A percentile compares a stretch with the other conserved stretches of the same genome.
Conservation (phyloP, 2,797 vertebrate genomes). For the Gadopsis marmoratus region DNA sequence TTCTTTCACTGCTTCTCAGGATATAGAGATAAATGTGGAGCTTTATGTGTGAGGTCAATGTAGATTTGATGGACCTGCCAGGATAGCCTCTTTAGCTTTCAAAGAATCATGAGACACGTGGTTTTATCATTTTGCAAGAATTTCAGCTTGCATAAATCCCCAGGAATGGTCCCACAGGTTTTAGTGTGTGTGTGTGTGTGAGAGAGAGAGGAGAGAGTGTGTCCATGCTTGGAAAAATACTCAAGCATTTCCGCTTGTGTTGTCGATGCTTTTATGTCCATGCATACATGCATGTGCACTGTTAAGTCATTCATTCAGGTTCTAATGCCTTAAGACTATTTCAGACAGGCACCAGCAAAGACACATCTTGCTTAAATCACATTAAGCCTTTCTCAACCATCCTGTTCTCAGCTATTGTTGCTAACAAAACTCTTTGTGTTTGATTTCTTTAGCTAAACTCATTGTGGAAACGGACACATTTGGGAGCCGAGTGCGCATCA, state of each 20-base stretch:
- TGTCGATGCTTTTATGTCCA: constrained; percentile 22
- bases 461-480: constrained; percentile 95
- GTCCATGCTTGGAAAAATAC: constrained; percentile 29
- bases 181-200: constrained; percentile 41
- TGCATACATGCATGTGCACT: not conserved
- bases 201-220: not conserved
- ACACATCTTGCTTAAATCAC: not conserved
- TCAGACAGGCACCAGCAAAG: not conserved
- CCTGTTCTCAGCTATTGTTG: not conserved
- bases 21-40: constrained; percentile 46
- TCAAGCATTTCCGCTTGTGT: constrained; percentile 2
- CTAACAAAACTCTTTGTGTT: constrained; percentile 37
- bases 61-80: constrained; percentile 66
- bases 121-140: constrained; percentile 83
- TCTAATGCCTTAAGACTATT: constrained; percentile 5
- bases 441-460: constrained; percentile 87
- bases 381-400: not conserved
- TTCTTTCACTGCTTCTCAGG: constrained; percentile 15
- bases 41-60: constrained; percentile 57
- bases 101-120: constrained; percentile 76
- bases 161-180: constrained; percentile 73
- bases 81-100: constrained; percentile 69
- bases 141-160: constrained; percentile 78
- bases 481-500: constrained; percentile 93
- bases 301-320: constrained; percentile 7